phyloP scores from a whole-genome alignment of 2,113 vertebrate genomes.

The Nannobrachium achirus region DNA sequence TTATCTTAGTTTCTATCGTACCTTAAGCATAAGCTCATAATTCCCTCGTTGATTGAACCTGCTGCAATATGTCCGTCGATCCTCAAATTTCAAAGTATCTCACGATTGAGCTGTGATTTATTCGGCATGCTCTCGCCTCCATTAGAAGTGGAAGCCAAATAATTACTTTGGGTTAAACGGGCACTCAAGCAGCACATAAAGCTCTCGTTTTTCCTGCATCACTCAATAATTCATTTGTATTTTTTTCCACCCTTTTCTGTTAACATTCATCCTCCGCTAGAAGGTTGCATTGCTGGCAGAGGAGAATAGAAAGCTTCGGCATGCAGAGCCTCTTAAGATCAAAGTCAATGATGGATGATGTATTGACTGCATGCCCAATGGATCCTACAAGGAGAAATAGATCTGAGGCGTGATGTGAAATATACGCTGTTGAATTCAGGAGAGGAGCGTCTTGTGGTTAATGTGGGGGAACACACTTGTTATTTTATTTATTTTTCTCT shows the following conservation, averaged over 20 bases:
- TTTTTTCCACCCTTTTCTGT: conserved; percentile 20
- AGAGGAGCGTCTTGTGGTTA: conserved; percentile 10
- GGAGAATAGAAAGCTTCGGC: conserved; percentile 22
- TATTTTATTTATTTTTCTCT: conserved; percentile 2
- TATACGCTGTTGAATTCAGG: conserved; percentile 22
- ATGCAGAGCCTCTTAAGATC: conserved; percentile 21
- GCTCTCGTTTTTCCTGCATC: conserved; percentile 32
- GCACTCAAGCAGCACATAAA: conserved; percentile 37
- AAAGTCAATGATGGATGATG: conserved; percentile 43
- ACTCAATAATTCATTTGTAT: conserved; percentile 39
- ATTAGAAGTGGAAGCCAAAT: conserved; percentile 52
- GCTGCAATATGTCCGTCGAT: conserved; percentile 8
- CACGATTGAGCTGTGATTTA: conserved; percentile 41
- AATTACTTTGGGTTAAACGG: conserved; percentile 56
- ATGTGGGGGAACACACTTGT: neutral
- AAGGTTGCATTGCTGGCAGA: conserved; percentile 18
- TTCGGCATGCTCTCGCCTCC: conserved; percentile 30
- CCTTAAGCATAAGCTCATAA: too few relatives aligned
- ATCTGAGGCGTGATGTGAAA: conserved; percentile 35
- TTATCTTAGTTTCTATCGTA: too few relatives aligned
- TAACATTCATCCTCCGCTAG: conserved; percentile 33
- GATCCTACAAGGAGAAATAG: conserved; percentile 36
- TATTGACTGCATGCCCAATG: conserved; percentile 31
- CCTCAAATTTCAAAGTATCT: conserved; percentile 33
- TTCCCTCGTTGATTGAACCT: conserved; percentile 1